Base-by-base conservation (phyloP, 2,797 vertebrate genomes). In the Neomorphus geoffroyi region DNA sequence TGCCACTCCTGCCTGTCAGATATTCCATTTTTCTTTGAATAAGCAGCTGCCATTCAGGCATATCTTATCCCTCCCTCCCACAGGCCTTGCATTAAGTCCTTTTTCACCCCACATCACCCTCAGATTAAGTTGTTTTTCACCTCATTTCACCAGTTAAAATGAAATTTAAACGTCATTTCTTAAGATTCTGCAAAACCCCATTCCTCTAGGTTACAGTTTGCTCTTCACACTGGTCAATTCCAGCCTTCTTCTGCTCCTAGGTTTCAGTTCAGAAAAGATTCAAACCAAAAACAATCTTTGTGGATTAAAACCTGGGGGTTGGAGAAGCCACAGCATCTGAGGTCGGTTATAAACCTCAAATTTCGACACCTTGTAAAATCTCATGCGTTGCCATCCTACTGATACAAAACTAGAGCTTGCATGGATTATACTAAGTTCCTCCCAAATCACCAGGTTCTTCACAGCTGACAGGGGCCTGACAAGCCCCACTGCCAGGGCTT, bases 31-130 rank as follows among this genome's bases (percentile, higher is more conserved):
- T 18, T 35, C 48, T 88, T 39, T 13, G 73, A 56, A 73, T 19
- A 7, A 94, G 51, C 39, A 92, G 60, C 87, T 85, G 75, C 43
- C 39, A 30, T 41, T 65, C 51, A 91, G 30, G 48, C 48, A 66
- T 15, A 50, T 58, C 57, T 62, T 35, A 86, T 30, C 58, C 60
- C 22, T 78, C 21, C 73, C 60, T 88, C 73, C 88, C 7, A 4
- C 66, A 61, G 56, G 43, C 50, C 67, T 46, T 15, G 26, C 57
- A 81, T 67, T 66, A 81, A 93, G 58, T 67, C 0, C 4, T 39
- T 80, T 88, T 77, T 89, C 50, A 88, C 67, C 75, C 48, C 56
- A 79, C 39, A 10, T 90, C 57, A 81, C 72, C 67, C 71, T 67
- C 67, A 58, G 57, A 88, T 66, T 32, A 93, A 27, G 45, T 24